Evolutionary conservation across 2,113 vertebrate genomes (phyloP), one percentile per base, ranked within the genome.

Genomic region (Haemorhous mexicanus): DNA sequence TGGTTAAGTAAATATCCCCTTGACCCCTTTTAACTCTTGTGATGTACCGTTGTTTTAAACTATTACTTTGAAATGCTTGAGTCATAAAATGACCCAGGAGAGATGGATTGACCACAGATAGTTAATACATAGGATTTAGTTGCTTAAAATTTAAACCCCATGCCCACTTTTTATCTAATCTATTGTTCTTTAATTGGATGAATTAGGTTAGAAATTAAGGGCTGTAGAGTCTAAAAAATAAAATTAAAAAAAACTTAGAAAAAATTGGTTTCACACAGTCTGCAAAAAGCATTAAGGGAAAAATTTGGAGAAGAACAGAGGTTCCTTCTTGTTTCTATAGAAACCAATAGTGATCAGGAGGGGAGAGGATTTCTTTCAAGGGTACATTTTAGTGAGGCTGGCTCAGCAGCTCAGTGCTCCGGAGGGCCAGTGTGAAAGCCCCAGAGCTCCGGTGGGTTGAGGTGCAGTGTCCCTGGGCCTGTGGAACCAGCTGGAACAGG

Each of bases 271-370:
- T 96, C 93, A 91, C 93, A 94, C 74, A 87, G 91, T 79, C 88
- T 92, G 94, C 91, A 95, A 95, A 97, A 97, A 95, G 94, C 95
- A 95, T 96, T 97, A 95, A 84, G 94, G 93, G 73, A 76, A 96
- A 97, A 97, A 94, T 96, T 97, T 97, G 97, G 95, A 97, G 90
- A 96, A 97, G 97, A 97, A 94, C 96, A 97, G 88, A 96, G 95
- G 97, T 98, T 96, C 94, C 95, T 97, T 97, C 97, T 98, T 97
- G 98, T 98, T 98, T 98, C 98, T 98, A 98, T 98, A 98, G 98
- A 98, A 98, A 98, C 97, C 93, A 94, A 67, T 95, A 97, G 94
- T 52, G 83, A 96, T 98, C 95, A 95, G 97, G 95, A 97, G 82
- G 93, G 97, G 95, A 75, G 93, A 97, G 91, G 89, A 94, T 95